Conservation (phyloP, 2,113 vertebrate genomes). For the Dicentrarchus labrax region DNA sequence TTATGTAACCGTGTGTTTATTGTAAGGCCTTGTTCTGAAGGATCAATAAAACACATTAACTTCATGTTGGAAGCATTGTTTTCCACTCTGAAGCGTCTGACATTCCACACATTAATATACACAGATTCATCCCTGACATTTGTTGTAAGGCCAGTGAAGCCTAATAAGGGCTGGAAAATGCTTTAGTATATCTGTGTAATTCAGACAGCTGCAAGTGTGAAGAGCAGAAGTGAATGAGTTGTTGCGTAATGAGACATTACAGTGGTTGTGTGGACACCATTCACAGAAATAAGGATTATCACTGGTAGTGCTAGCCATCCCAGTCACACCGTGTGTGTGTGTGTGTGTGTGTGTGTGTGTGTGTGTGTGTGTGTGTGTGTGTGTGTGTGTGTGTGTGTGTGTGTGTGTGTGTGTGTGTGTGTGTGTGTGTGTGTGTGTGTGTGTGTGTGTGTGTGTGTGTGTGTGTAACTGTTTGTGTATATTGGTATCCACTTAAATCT, state of each 20-base stretch:
- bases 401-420: not conserved
- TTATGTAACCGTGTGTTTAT: not conserved
- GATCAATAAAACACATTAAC: not conserved
- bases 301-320: not conserved
- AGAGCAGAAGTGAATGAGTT: conserved; percentile 15
- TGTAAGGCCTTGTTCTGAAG: not conserved
- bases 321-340: not conserved
- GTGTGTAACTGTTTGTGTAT: not conserved
- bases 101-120: not conserved
- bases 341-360: not conserved
- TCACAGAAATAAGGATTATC: conserved; percentile 47
- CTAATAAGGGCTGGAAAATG: conserved; percentile 16
- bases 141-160: conserved; percentile 12
- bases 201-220: conserved; percentile 45
- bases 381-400: not conserved
- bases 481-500: too few relatives aligned
- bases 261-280: not conserved
- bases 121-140: conserved; percentile 9
- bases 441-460: too few relatives aligned
- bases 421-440: too few relatives aligned
- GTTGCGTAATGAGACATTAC: conserved; percentile 17
- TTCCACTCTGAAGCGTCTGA: not conserved
- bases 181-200: conserved; percentile 4
- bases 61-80: not conserved
- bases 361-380: not conserved